Conservation (phyloP, 2,888 invertebrate genomes). For the Drosophila cognata region DNA sequence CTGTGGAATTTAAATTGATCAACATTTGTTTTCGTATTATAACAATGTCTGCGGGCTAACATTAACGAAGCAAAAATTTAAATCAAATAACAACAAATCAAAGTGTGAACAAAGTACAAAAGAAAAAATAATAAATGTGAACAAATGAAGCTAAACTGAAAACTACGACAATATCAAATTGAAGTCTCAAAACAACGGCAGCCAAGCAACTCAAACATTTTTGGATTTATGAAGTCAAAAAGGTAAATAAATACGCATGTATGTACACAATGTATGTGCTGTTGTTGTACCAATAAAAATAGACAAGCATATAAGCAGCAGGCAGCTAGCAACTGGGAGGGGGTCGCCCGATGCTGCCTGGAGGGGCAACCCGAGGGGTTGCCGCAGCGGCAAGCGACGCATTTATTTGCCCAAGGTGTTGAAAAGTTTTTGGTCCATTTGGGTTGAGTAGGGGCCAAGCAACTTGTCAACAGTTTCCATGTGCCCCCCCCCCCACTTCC, state of each 20-base stretch:
- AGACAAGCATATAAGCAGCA: slow-evolving; percentile 51
- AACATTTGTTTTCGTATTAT: slow-evolving; percentile 19
- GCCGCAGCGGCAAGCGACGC: slow-evolving; percentile 43
- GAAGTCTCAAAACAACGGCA: not conserved
- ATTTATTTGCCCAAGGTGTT: slow-evolving; percentile 75
- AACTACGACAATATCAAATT: slow-evolving; percentile 6
- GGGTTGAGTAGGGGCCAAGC: slow-evolving; percentile 16
- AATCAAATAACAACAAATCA: slow-evolving; percentile 55
- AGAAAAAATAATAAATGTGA: slow-evolving; percentile 2
- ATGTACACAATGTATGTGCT: slow-evolving; percentile 19
- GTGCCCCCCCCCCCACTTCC: not conserved
- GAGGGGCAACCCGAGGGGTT: slow-evolving; percentile 14
- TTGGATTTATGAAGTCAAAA: slow-evolving; percentile 78
- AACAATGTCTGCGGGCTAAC: slow-evolving; percentile 15
- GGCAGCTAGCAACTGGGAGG: slow-evolving; percentile 16
- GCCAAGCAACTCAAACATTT: slow-evolving; percentile 33
- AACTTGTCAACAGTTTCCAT: slow-evolving; percentile 56
- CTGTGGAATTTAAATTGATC: slow-evolving; percentile 67
- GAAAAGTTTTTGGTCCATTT: slow-evolving; percentile 57
- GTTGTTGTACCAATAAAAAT: slow-evolving; percentile 66
- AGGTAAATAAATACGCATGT: slow-evolving; percentile 51
- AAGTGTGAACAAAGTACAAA: slow-evolving; percentile 33
- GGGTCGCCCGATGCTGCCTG: not conserved
- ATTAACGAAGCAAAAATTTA: slow-evolving; percentile 50
- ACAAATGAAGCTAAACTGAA: not conserved